phyloP scores from a whole-genome alignment of 2,797 vertebrate species.

The Eulemur albifrons region DNA sequence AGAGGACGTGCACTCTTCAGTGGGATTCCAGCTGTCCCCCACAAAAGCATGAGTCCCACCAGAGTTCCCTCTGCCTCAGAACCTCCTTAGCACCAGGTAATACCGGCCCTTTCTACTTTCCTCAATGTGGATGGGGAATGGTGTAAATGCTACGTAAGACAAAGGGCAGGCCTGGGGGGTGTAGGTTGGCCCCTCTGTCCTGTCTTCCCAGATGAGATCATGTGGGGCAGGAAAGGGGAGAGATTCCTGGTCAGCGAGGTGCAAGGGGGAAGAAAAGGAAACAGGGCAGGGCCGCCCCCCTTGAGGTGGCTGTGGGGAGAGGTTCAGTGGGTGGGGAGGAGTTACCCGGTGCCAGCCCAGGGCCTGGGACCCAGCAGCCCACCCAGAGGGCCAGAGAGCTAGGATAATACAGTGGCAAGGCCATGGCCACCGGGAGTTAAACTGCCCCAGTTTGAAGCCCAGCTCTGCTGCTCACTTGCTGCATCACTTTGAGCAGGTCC shows the following conservation, averaged over 20 bases:
- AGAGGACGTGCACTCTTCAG: background rate
- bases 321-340: background rate
- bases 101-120: background rate
- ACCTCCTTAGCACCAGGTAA: background rate
- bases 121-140: background rate
- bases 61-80: background rate
- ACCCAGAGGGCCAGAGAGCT: background rate
- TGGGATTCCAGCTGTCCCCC: background rate
- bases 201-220: slow-evolving; percentile 25
- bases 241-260: background rate
- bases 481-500: background rate
- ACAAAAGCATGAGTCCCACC: background rate
- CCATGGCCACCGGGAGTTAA: background rate
- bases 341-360: background rate
- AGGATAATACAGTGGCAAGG: rapidly evolving
- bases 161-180: background rate
- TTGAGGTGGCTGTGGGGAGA: background rate
- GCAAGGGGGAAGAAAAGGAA: background rate
- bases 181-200: background rate
- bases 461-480: background rate
- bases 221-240: background rate
- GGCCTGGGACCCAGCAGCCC: background rate
- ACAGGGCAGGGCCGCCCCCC: background rate
- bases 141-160: background rate
- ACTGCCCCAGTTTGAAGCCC: background rate